Base-by-base conservation (phyloP, 2,113 vertebrate genomes). In the Phrynocephalus versicolor region DNA sequence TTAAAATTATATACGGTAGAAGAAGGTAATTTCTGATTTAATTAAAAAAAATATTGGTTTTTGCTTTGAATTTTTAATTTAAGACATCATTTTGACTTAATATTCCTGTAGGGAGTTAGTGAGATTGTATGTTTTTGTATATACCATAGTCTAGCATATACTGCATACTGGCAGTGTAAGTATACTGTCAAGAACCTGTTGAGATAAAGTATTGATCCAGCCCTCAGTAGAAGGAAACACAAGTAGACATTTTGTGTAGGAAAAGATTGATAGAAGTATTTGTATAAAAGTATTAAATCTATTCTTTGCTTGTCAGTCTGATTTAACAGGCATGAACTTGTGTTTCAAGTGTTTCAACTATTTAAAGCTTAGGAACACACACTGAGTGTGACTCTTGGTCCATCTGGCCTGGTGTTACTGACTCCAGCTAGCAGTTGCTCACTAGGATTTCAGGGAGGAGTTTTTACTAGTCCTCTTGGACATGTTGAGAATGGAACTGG, bases 1-100 rank as follows among this genome's bases (percentile, higher is more conserved):
- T 81, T 99, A 90, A 95, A 82, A 72, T 88, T 99, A 85, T 95
- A 88, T 83, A 97, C 95, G 13, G 72, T 93, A 89, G 97, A 96
- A 87, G 89, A 94, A 95, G 97, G 97, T 98, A 95, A 94, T 89
- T 51, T 58, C 25, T 57, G 25, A 4, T 23, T 10, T 75, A 6
- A 71, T 79, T 87, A 37, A 71, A 19, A 27, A 39, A 21, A 60
- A 62, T 21, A 57, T n/a, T 4, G 19, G 87, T 88, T 86, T 76
- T 0, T 85, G 13, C 62, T 55, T 91, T 88, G 65, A 67, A 55
- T 87, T 1, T 88, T 14, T 75, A 86, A 82, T 85, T 85, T 16
- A 72, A 65, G 89, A 41, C 77, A 8, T 19, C 27, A 2, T 0
- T 12, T 69, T 0, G 0, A 84, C 16, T 71, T 25, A 57, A 60